Percentiles rank a stretch among this genome's conserved stretches.
phyloP scores from a whole-genome alignment of 2,797 vertebrate species.

The Halcyon leucocephala region DNA sequence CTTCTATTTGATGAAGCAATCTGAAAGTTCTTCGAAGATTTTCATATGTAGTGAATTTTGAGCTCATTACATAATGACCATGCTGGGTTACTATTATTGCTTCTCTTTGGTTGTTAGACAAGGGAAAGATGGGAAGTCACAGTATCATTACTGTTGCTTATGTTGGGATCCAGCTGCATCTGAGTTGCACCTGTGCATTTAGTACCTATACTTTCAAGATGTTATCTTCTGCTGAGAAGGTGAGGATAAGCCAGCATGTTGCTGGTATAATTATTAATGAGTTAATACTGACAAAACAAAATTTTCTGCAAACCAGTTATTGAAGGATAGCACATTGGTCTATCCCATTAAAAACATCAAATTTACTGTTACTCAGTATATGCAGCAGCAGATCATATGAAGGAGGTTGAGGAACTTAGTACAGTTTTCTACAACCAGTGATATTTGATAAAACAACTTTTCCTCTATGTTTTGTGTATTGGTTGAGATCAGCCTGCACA shows the following conservation, averaged over 20 bases:
- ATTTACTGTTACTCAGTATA: not conserved
- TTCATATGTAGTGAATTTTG: not conserved
- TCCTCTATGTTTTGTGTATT: not conserved
- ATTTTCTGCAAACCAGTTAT: not conserved
- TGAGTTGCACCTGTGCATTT: not conserved
- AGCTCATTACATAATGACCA: not conserved
- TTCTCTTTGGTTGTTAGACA: not conserved
- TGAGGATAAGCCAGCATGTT: not conserved
- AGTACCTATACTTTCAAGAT: not conserved
- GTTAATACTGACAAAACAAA: not conserved
- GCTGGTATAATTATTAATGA: not conserved
- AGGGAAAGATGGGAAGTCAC: not conserved
- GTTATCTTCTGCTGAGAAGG: not conserved
- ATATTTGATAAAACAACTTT: not conserved
- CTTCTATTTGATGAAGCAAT: not conserved
- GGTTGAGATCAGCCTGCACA: not conserved
- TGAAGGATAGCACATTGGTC: not conserved
- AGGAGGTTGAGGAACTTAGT: not conserved
- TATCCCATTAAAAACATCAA: not conserved
- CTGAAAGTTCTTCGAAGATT: not conserved
- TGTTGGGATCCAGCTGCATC: not conserved
- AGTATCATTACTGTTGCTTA: not conserved
- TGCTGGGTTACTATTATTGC: not conserved
- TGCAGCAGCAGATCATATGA: not conserved
- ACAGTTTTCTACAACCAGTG: not conserved